Percentiles rank a stretch among this genome's conserved stretches.
These are phyloP conservation scores for Motacilla alba DNA, from an alignment of 2,113 vertebrate species.

Conservation along the genomic window DNA sequence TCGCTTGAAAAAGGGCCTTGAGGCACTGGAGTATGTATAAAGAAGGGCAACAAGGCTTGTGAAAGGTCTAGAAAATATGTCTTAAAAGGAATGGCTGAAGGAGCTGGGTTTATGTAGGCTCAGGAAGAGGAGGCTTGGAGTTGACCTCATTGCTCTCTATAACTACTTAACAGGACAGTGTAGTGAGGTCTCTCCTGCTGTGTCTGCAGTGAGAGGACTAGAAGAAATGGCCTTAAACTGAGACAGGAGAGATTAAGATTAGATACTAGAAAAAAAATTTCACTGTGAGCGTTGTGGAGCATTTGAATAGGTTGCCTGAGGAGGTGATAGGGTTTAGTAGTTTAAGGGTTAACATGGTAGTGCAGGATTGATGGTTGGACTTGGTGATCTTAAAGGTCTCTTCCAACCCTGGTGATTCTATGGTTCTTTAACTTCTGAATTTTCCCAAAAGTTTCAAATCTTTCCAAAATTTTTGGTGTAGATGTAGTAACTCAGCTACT, in stretches of 20 bases:
- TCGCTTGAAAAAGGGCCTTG: not conserved
- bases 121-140: not conserved
- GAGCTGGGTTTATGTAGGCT: not conserved
- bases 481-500: not conserved
- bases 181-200: not conserved
- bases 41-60: not conserved
- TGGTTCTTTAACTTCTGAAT: not conserved
- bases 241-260: not conserved
- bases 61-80: not conserved
- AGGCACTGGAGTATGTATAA: not conserved
- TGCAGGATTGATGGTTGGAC: too few species aligned
- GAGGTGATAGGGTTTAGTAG: not conserved
- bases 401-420: not conserved
- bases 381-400: not conserved
- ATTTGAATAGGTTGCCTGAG: not conserved
- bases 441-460: not conserved
- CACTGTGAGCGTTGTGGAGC: accelerated
- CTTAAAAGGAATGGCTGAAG: not conserved
- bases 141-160: accelerated
- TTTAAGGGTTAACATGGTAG: not conserved
- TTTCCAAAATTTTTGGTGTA: not conserved
- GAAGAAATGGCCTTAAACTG: not conserved
- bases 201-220: not conserved
- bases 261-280: not conserved
- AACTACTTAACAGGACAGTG: too few species aligned